Conservation (phyloP, 2,888 invertebrate species). For the Bruchidius siliquastri region DNA sequence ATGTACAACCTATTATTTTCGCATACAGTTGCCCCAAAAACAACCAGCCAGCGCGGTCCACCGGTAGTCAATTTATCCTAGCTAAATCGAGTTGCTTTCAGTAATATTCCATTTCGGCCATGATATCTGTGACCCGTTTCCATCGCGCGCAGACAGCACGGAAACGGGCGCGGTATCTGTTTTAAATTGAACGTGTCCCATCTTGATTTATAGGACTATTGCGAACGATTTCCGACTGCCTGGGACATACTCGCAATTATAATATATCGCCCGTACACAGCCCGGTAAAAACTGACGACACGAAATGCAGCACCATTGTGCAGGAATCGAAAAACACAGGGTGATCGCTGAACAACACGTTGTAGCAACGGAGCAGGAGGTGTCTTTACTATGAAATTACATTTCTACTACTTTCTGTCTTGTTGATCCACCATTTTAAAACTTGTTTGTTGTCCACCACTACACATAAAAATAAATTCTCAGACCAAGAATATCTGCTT, state of each 20-base stretch:
- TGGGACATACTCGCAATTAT: not conserved
- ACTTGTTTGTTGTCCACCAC: too few species aligned
- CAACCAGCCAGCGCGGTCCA: not conserved
- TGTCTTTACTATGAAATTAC: too few species aligned
- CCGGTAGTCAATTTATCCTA: not conserved
- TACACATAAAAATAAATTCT: too few species aligned
- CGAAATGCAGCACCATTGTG: not conserved
- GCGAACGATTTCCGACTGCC: conserved; percentile 9
- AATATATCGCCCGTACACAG: not conserved
- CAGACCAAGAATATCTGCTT: too few species aligned
- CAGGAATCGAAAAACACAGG: not conserved
- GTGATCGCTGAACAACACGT: not conserved
- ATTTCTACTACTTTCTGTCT: too few species aligned
- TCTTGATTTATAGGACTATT: conserved; percentile 16
- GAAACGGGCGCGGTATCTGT: conserved; percentile 8
- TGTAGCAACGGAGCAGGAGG: not conserved
- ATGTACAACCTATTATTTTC: not conserved
- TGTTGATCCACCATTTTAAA: too few species aligned
- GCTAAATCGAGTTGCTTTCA: not conserved
- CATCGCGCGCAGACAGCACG: conserved; percentile 7
- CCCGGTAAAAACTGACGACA: not conserved
- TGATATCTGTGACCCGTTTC: conserved; percentile 15
- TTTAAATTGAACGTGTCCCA: conserved; percentile 18
- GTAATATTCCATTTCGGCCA: not conserved
- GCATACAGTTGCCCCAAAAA: not conserved